phyloP scores from a whole-genome alignment of 1,140 invertebrate species.

The Drosophila melanica region DNA sequence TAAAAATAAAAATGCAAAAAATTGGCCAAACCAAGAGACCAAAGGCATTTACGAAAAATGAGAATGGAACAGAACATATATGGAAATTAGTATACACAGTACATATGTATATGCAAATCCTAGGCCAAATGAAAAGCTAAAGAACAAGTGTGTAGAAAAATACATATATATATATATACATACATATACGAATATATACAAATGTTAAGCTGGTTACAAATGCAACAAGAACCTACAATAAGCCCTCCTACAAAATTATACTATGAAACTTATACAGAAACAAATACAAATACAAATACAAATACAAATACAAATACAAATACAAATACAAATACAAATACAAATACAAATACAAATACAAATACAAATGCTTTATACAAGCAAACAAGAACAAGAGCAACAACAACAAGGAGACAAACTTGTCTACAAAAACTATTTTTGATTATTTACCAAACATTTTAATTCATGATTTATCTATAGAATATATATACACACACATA shows the following conservation, averaged over 20 bases:
- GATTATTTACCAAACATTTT: constrained; percentile 49
- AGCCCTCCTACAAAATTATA: constrained; percentile 25
- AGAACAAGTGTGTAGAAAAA: neutral
- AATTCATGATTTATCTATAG: constrained; percentile 46
- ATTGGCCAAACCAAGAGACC: constrained; percentile 70
- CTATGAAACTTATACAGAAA: constrained; percentile 11
- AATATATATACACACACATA: constrained; percentile 29
- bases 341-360: constrained; percentile 22
- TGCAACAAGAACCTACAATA: constrained; percentile 32
- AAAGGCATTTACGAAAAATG: constrained; percentile 62
- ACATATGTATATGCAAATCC: constrained; percentile 31
- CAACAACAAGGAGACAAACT: constrained; percentile 10
- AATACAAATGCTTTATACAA: constrained; percentile 71
- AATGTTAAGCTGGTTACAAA: constrained; percentile 41
- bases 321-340: constrained; percentile 7
- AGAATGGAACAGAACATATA: constrained; percentile 32
- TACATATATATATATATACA: neutral
- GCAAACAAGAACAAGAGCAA: constrained; percentile 36
- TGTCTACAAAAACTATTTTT: constrained; percentile 57
- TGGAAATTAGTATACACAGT: constrained; percentile 15
- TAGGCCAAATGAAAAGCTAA: constrained; percentile 51
- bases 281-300: constrained; percentile 12
- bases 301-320: too few species aligned
- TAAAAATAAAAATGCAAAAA: constrained; percentile 35
- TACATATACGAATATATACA: constrained; percentile 11